Evolutionary conservation across 2,888 invertebrate genomes (phyloP).

Genomic region (Phortica okadai): DNA sequence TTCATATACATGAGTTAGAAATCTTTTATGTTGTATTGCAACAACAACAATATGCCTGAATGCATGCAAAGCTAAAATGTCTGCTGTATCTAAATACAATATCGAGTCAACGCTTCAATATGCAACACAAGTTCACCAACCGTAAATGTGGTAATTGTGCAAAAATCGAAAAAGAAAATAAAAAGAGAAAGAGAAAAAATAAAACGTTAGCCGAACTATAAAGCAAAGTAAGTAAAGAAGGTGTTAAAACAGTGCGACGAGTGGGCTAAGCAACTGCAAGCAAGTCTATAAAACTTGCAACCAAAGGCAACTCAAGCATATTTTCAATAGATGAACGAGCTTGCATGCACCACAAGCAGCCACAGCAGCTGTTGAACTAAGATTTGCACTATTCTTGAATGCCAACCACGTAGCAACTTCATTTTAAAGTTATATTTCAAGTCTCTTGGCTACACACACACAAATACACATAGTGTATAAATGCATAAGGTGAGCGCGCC

Average conservation of each 20-base stretch:
- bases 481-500: background rate
- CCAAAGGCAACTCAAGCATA: background rate
- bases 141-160: slow-evolving; percentile 15
- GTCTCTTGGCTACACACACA: background rate
- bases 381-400: slow-evolving; percentile 6
- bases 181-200: background rate
- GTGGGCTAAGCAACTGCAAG: background rate
- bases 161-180: background rate
- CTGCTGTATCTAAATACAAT: background rate
- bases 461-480: background rate
- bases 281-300: slow-evolving; percentile 4
- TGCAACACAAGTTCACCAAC: slow-evolving; percentile 21
- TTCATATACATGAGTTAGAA: background rate
- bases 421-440: slow-evolving; percentile 22
- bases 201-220: background rate
- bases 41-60: slow-evolving; percentile 6
- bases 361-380: background rate
- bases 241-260: slow-evolving; percentile 16
- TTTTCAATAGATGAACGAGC: background rate
- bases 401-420: slow-evolving; percentile 31
- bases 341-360: slow-evolving; percentile 2
- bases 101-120: slow-evolving; percentile 14
- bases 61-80: background rate
- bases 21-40: background rate
- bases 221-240: slow-evolving; percentile 1